Percentiles rank a stretch among this genome's conserved stretches.
Conservation (phyloP, 2,888 invertebrate species). For the Gortyna flavago region DNA sequence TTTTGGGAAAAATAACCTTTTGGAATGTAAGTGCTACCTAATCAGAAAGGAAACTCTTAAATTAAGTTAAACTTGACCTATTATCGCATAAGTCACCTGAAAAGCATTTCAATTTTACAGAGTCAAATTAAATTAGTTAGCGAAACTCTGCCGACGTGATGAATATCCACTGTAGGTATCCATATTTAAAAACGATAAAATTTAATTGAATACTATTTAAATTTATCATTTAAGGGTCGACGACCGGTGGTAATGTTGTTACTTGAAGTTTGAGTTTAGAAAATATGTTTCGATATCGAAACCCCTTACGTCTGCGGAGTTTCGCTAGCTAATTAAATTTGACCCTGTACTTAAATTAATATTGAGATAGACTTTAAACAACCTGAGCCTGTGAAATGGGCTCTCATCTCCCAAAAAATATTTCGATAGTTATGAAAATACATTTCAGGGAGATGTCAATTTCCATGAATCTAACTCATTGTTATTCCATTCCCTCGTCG, state of each 20-base stretch:
- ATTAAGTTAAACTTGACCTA: background rate
- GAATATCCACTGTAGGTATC: no score
- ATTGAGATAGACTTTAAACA: no score
- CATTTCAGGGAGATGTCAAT: background rate
- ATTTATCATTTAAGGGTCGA: background rate
- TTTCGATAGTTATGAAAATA: background rate
- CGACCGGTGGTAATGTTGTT: background rate
- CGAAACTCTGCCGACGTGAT: no score
- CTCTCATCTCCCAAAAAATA: background rate
- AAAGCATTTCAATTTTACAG: background rate
- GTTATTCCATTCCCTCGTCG: slow-evolving; percentile 21
- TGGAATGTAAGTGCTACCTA: background rate
- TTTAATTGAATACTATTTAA: no score
- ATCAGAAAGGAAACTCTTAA: slow-evolving; percentile 3
- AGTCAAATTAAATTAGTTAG: no score
- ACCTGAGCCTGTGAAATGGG: slow-evolving; percentile 3
- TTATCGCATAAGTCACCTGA: background rate
- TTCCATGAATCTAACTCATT: slow-evolving; percentile 11
- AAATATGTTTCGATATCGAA: background rate
- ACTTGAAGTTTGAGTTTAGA: background rate
- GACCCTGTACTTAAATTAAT: background rate
- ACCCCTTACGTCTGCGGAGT: background rate
- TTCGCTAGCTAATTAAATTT: background rate
- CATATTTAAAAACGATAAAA: no score
- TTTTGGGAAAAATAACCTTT: background rate